These are phyloP conservation scores for Argya squamiceps DNA, from an alignment of 2,797 vertebrate species.

Conservation along the genomic window DNA sequence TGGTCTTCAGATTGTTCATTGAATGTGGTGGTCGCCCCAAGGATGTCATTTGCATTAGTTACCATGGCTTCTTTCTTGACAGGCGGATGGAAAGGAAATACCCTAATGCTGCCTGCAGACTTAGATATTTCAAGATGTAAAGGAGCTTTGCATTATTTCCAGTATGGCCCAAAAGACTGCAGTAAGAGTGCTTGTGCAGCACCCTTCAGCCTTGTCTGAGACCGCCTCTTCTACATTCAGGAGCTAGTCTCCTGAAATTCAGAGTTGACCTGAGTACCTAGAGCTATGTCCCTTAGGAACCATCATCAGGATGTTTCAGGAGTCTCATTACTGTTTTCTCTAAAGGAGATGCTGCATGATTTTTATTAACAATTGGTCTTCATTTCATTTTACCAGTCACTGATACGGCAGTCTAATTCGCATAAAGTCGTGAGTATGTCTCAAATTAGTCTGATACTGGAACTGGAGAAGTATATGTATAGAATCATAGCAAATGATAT, in stretches of 20 bases:
- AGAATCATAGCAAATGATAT: not conserved
- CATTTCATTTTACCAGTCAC: not conserved
- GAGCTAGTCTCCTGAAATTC: not conserved
- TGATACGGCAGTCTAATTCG: accelerated
- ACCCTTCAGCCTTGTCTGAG: not conserved
- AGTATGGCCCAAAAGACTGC: not conserved
- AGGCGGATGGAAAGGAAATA: not conserved
- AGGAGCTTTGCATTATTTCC: not conserved
- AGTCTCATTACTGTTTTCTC: not conserved
- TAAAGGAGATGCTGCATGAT: not conserved
- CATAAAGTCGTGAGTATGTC: not conserved
- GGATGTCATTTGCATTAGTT: not conserved
- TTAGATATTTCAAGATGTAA: not conserved
- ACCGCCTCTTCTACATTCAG: not conserved
- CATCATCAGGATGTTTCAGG: not conserved
- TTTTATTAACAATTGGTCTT: slow-evolving; percentile 4
- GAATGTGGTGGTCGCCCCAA: not conserved
- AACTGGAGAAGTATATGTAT: not conserved
- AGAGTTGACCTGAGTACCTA: not conserved
- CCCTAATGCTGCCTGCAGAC: not conserved
- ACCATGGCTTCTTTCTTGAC: not conserved
- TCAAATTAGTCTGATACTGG: not conserved
- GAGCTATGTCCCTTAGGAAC: not conserved
- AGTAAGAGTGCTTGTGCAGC: not conserved
- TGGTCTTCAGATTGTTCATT: not conserved